Evolutionary conservation across 2,113 vertebrate genomes (phyloP).

Genomic region (Cichladusa arquata): DNA sequence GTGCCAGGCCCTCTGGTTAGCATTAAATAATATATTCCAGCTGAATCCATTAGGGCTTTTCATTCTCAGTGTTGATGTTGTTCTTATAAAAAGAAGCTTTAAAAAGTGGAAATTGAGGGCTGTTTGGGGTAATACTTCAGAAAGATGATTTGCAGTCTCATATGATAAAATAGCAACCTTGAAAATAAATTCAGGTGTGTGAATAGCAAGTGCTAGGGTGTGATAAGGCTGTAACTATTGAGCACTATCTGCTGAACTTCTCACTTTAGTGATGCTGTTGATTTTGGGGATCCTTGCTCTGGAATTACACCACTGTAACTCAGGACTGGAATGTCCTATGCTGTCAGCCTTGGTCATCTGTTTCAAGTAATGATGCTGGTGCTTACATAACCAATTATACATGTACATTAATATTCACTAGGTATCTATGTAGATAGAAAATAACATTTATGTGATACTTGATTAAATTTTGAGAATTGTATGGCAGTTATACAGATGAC

Average conservation of each 20-base stretch:
- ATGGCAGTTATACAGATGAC: background rate
- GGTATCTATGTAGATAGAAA: background rate
- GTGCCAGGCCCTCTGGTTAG: slow-evolving; percentile 53
- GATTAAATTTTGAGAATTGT: background rate
- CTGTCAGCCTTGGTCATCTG: background rate
- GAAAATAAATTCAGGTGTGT: background rate
- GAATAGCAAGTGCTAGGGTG: background rate
- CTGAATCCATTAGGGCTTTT: background rate
- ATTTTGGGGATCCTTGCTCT: background rate
- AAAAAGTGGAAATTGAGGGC: background rate
- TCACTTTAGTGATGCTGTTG: background rate
- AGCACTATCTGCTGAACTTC: background rate
- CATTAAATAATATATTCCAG: background rate
- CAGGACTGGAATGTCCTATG: background rate
- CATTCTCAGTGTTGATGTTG: background rate
- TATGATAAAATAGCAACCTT: background rate
- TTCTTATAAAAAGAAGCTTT: background rate
- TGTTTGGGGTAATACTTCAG: background rate
- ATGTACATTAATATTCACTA: background rate
- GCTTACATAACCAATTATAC: background rate
- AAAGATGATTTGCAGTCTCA: background rate
- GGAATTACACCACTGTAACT: background rate
- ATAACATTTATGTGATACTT: background rate
- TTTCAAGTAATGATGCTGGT: background rate
- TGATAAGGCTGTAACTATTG: background rate